phyloP scores from a whole-genome alignment of 64 coral and sea anemone genomes.

The Stichodactyla helianthus region DNA sequence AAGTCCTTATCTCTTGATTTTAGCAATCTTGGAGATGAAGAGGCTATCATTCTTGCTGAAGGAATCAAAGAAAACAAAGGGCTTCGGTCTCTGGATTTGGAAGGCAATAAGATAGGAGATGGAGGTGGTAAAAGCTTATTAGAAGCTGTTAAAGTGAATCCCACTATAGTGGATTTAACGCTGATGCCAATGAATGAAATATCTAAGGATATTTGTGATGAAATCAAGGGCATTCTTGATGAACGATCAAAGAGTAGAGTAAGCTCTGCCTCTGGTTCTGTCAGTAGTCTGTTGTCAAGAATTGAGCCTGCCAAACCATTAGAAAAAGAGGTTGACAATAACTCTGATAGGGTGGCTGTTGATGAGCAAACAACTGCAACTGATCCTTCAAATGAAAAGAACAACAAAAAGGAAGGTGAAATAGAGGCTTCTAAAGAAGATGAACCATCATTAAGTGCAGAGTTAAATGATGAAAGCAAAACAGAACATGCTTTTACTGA shows the following conservation, averaged over 20 bases:
- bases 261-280: neutral
- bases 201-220: constrained; percentile 66
- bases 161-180: constrained; percentile 71
- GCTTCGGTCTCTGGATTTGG: constrained; percentile 86
- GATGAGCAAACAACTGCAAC: neutral
- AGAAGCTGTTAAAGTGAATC: constrained; percentile 64
- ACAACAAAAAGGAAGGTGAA: neutral
- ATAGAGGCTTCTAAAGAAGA: neutral
- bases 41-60: constrained; percentile 66
- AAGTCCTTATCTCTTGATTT: constrained; percentile 83
- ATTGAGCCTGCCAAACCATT: neutral
- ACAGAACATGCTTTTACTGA: neutral
- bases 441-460: neutral
- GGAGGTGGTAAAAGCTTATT: constrained; percentile 71
- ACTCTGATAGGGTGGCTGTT: neutral
- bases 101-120: constrained; percentile 89
- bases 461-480: constrained; percentile 12
- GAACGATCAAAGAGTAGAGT: constrained; percentile 25
- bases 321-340: neutral
- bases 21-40: constrained; percentile 79
- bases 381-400: neutral
- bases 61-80: constrained; percentile 59
- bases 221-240: constrained; percentile 52
- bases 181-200: constrained; percentile 85
- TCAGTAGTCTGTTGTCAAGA: neutral